phyloP scores from a whole-genome alignment of 2,888 invertebrate genomes.

The Elegia similella region DNA sequence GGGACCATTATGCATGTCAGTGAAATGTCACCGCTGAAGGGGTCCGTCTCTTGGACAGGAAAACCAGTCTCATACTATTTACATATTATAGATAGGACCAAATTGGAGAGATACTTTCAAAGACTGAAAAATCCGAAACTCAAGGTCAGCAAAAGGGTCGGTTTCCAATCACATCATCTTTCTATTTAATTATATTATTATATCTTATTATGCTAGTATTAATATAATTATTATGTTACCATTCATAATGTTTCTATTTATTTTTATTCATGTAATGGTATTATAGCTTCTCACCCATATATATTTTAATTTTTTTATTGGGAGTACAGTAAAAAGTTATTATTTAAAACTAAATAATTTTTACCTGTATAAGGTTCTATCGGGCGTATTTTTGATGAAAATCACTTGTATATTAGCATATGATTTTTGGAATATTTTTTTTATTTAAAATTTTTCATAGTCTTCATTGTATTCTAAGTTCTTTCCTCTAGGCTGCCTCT shows the following conservation, averaged over 20 bases:
- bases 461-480: too few relatives aligned
- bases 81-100: conserved; percentile 98
- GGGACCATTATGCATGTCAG: conserved; percentile 99
- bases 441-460: too few relatives aligned
- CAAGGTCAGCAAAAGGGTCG: conserved; percentile 84
- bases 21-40: conserved; percentile 96
- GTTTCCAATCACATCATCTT: conserved; percentile 65
- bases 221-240: background rate
- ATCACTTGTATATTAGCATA: too few relatives aligned
- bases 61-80: conserved; percentile 99
- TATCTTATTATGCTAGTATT: conserved; percentile 18
- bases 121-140: conserved; percentile 94
- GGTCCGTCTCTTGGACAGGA: conserved; percentile 99
- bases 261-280: background rate
- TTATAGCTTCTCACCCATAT: background rate
- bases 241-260: conserved; percentile 12
- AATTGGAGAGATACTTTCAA: conserved; percentile 97
- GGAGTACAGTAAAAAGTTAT: background rate
- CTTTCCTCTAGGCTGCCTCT: too few relatives aligned
- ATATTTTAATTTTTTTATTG: background rate
- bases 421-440: too few relatives aligned
- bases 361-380: too few relatives aligned
- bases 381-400: too few relatives aligned
- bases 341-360: background rate
- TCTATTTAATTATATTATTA: conserved; percentile 26